Base-by-base conservation (phyloP, 2,113 vertebrate genomes). In the Echinops telfairi region DNA sequence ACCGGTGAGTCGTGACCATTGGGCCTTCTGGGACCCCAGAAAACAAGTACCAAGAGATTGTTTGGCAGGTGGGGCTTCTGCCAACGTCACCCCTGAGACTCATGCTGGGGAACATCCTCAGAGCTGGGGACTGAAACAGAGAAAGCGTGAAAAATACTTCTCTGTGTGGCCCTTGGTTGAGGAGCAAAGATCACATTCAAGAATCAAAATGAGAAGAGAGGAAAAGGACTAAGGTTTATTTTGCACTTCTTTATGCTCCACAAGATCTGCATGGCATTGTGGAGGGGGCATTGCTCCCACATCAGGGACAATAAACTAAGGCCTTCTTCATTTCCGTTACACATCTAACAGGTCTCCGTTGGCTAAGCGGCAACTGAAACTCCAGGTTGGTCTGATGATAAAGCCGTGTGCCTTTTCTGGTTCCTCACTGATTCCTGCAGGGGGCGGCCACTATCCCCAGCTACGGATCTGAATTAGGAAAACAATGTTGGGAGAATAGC, bases 391-490 rank as follows among this genome's bases (percentile, higher is more conserved):
- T 16, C 7, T 36, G 27, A 53, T 16, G 27, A 23, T n/a, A 23
- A 60, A 36, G 31, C 47, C n/a, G 1, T 33, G 78, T 17, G 33
- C 43, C 33, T 75, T 76, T 14, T 53, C 47, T 53, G n/a, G 53
- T 58, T n/a, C 60, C 60, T 86, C 36, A 0, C 47, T 53, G n/a
- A 58, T 58, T n/a, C 47, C 60, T 86, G n/a, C 0, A 4, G 2
- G 78, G 29, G 2, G 53, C 71, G 70, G 53, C 20, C n/a, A 16
- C 68, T 36, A 31, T 19, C 33, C 15, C 27, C 9, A 36, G 68
- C 38, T 84, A 79, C 75, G 80, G 64, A 83, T 76, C 17, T 64
- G 62, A 92, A 92, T 93, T 88, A 83, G 23, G 77, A 79, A 90
- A 83, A 92, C 60, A 62, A 53, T 53, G 47, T 53, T 53, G 47